These are phyloP conservation scores for Medauroidea extradentata DNA, from an alignment of 1,140 invertebrate species.

Conservation along the genomic window DNA sequence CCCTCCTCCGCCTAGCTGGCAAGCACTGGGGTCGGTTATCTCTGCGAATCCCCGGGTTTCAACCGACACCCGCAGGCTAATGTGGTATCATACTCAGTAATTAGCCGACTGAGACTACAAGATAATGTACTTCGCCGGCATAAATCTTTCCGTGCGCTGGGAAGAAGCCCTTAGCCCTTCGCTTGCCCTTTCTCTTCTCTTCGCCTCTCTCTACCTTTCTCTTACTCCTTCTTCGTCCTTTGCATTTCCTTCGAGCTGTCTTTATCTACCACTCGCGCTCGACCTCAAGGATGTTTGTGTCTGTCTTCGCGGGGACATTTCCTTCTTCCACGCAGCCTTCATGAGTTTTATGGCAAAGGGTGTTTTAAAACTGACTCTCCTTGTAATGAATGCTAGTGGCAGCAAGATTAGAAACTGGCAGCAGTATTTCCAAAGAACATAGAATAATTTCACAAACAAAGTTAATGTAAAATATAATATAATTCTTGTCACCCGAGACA, in stretches of 20 bases:
- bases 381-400: too few species aligned
- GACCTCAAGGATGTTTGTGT: too few species aligned
- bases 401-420: too few species aligned
- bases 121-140: conserved; percentile 49
- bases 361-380: too few species aligned
- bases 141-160: conserved; percentile 42
- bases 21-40: conserved; percentile 33
- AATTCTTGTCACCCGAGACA: too few species aligned
- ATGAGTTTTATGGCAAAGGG: too few species aligned
- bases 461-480: too few species aligned
- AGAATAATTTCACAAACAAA: too few species aligned
- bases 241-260: not conserved
- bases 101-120: conserved; percentile 51
- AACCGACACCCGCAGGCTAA: conserved; percentile 39
- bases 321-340: too few species aligned
- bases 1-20: not conserved
- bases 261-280: too few species aligned
- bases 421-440: too few species aligned
- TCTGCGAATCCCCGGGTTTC: conserved; percentile 18
- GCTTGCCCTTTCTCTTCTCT: conserved; percentile 6
- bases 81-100: conserved; percentile 49
- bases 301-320: too few species aligned
- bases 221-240: not conserved
- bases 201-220: not conserved
- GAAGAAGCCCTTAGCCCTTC: conserved; percentile 2